Evolutionary conservation across 1,140 invertebrate genomes (phyloP), one percentile per base, ranked within the genome.

Genomic region (Neotoxoptera formosana): DNA sequence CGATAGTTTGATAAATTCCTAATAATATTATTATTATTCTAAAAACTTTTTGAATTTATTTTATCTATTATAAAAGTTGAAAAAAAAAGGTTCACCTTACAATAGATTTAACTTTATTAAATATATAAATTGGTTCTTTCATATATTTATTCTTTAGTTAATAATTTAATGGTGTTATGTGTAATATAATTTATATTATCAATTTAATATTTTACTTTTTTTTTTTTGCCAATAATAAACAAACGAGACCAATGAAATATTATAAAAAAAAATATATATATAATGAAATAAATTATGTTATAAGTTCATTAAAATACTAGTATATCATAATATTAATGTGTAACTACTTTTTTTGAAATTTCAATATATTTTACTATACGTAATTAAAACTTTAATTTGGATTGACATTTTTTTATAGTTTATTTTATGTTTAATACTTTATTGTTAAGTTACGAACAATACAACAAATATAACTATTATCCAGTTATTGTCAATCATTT

Each of bases 391-490:
- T n/a, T n/a, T 76, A 34, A 76, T 76, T n/a, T 76, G 6, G 14
- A 2, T n/a, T n/a, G 60, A 1, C 17, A n/a, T 67, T 30, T 60
- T n/a, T 60, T 30, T 60, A 8, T 30, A 60, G 48, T 60, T n/a
- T 67, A n/a, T 67, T 67, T 30, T 11, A 67, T n/a, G 25, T 60
- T 30, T 30, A n/a, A 60, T 17, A n/a, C 30, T n/a, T 1, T 23
- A n/a, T n/a, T 41, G n/a, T n/a, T 30, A 67, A 67, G 11, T n/a
- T 7, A 20, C 17, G 1, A n/a, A 76, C 1, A 76, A 17, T n/a
- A n/a, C n/a, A n/a, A n/a, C n/a, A 76, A n/a, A n/a, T n/a, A 76
- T 76, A 86, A 86, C 36, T 30, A 86, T 47, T 86, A n/a, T n/a
- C 3, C 6, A 86, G 83, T 47, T 30, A 45, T 41, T 84, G 7